phyloP scores from a whole-genome alignment of 2,113 vertebrate species.

The Phasianus colchicus region DNA sequence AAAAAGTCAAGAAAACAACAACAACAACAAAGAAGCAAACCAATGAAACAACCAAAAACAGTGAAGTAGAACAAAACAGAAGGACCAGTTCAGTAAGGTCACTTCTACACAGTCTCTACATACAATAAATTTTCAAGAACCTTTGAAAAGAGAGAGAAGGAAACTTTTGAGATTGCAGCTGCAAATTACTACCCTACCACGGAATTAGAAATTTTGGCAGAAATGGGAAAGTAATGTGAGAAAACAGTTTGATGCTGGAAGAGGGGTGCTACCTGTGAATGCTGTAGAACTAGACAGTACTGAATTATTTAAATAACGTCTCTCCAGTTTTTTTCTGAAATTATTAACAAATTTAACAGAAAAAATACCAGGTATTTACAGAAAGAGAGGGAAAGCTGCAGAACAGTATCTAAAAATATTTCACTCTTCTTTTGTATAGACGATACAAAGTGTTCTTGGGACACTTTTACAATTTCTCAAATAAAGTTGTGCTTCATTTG shows the following conservation, averaged over 20 bases:
- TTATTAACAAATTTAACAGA: background rate
- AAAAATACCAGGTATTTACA: background rate
- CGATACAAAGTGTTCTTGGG: background rate
- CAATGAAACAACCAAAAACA: background rate
- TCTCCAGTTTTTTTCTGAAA: constrained; percentile 16
- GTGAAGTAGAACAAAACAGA: background rate
- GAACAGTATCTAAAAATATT: background rate
- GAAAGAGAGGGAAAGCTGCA: background rate
- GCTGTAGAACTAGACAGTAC: background rate
- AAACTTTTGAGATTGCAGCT: background rate
- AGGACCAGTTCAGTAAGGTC: background rate
- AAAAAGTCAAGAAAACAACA: too few relatives aligned
- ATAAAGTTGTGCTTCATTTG: background rate
- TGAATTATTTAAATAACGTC: constrained; percentile 28
- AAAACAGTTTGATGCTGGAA: constrained; percentile 28
- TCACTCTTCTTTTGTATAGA: background rate
- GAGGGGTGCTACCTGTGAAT: background rate
- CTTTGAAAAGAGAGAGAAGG: background rate
- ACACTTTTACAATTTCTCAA: background rate
- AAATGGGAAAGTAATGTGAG: constrained; percentile 1
- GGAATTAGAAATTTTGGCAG: background rate
- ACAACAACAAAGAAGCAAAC: too few relatives aligned
- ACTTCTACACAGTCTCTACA: background rate
- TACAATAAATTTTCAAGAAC: background rate
- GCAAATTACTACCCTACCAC: background rate